Evolutionary conservation across 2,888 invertebrate species (phyloP).

Genomic region (Himalopsyche tibetana): DNA sequence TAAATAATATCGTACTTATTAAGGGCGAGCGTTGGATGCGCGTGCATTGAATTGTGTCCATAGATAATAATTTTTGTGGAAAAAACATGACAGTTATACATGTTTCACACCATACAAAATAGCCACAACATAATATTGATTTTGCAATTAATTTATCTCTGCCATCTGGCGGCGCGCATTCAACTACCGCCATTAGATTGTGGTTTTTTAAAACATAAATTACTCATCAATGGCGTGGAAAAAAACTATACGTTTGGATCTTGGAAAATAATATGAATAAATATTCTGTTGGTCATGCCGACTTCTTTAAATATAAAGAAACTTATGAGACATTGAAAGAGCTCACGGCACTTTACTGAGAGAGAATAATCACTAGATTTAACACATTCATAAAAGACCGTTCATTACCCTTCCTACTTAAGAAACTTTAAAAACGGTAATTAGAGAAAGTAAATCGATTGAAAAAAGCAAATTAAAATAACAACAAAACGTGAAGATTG

Average conservation of each 20-base stretch:
- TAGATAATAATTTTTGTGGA: neutral
- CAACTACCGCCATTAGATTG: slow-evolving; percentile 47
- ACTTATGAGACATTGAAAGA: no score
- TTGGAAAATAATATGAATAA: no score
- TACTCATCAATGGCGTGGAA: neutral
- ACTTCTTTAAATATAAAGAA: neutral
- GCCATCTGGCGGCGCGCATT: slow-evolving; percentile 51
- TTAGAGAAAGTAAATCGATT: no score
- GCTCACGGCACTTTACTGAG: no score
- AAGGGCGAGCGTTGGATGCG: neutral
- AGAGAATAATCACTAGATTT: no score
- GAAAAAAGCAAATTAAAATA: no score
- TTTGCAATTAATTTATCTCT: slow-evolving; percentile 65
- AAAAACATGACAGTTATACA: slow-evolving; percentile 12
- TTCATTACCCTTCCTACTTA: no score
- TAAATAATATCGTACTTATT: neutral
- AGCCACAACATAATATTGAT: slow-evolving; percentile 61
- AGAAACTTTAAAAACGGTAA: no score
- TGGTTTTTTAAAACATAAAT: slow-evolving; percentile 12
- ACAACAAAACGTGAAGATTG: no score
- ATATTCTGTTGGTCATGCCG: neutral
- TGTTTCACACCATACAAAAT: slow-evolving; percentile 39
- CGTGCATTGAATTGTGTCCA: neutral
- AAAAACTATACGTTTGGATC: neutral
- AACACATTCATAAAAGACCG: no score